A percentile compares a stretch with the other conserved stretches of the same genome.
Conservation (phyloP, 2,888 invertebrate genomes). For the Watsonalla binaria region DNA sequence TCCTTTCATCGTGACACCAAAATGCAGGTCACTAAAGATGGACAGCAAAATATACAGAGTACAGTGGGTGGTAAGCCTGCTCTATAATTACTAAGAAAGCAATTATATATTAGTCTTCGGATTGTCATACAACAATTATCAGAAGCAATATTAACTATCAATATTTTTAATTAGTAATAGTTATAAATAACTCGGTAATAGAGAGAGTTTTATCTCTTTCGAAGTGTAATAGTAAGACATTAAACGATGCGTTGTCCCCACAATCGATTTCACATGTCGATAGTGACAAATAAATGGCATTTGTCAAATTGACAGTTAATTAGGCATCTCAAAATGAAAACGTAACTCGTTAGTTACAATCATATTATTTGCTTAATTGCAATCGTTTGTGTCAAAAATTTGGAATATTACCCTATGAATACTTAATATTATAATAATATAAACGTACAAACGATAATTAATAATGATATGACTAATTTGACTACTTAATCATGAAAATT, state of each 20-base stretch:
- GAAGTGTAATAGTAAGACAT: neutral
- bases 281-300: constrained; percentile 26
- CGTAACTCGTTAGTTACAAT: constrained; percentile 10
- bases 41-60: too few relatives aligned
- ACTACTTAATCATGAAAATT: too few relatives aligned
- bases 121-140: too few relatives aligned
- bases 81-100: too few relatives aligned
- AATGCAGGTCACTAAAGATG: too few relatives aligned
- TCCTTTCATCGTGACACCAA: too few relatives aligned
- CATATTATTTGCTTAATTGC: constrained; percentile 12
- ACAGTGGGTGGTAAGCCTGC: too few relatives aligned
- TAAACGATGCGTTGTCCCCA: neutral
- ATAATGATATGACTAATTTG: too few relatives aligned
- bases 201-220: neutral
- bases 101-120: too few relatives aligned
- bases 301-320: constrained; percentile 28
- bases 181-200: too few relatives aligned
- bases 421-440: neutral
- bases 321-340: constrained; percentile 23
- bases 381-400: neutral
- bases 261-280: constrained; percentile 12
- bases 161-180: too few relatives aligned
- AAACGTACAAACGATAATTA: neutral
- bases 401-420: neutral
- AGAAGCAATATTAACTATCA: too few relatives aligned